A percentile compares a stretch with the other conserved stretches of the same genome.
phyloP scores from a whole-genome alignment of 1,140 invertebrate species.

The Scaptomyza montana region DNA sequence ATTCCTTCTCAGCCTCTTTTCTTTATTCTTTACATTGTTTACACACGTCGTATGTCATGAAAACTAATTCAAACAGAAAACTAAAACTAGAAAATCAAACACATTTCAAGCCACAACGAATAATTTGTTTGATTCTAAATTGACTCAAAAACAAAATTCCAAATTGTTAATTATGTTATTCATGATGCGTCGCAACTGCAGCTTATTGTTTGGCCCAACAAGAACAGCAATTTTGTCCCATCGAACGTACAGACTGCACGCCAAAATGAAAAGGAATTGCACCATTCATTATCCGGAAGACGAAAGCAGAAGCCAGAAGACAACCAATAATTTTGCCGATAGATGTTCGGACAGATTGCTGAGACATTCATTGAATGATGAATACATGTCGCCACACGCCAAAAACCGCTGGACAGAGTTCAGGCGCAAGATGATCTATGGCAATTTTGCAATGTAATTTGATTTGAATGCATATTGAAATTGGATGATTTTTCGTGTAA shows the following conservation, averaged over 20 bases:
- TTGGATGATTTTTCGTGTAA: conserved; percentile 2
- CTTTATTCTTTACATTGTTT: no score
- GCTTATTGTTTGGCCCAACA: no score
- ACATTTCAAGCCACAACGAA: background rate
- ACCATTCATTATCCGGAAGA: background rate
- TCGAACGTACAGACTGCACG: background rate
- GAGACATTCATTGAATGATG: conserved; percentile 1
- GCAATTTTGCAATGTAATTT: conserved; percentile 1
- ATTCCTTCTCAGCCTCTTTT: no score
- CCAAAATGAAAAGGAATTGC: background rate
- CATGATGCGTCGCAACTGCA: background rate
- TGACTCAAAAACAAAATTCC: background rate
- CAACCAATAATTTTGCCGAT: background rate
- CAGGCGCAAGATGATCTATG: conserved; percentile 17
- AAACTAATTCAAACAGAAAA: background rate
- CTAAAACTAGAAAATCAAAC: background rate
- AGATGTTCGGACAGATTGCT: background rate
- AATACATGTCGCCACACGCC: background rate
- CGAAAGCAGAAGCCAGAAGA: background rate
- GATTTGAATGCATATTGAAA: background rate
- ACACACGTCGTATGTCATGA: background rate
- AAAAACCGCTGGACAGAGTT: conserved; percentile 21
- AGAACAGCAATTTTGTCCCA: background rate
- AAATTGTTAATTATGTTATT: background rate
- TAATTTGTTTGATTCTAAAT: background rate